These are phyloP conservation scores for Porites evermanni DNA, from an alignment of 92 coral and sea anemone species.

Conservation along the genomic window DNA sequence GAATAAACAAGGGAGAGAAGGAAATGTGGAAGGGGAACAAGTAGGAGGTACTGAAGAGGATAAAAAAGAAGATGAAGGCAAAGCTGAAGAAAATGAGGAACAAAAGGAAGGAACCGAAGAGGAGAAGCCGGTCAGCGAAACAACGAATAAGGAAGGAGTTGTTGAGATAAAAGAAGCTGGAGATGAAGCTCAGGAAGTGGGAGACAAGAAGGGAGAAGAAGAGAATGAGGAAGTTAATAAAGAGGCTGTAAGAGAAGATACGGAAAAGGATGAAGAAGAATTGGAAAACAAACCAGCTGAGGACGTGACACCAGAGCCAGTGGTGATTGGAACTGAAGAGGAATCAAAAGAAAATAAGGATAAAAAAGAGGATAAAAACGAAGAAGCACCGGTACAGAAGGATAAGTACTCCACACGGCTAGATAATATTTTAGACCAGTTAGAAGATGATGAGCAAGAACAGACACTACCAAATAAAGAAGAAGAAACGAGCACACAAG, in stretches of 20 bases:
- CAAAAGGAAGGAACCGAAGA: slow-evolving; percentile 23
- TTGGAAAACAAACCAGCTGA: slow-evolving; percentile 1
- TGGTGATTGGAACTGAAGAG: slow-evolving; percentile 20
- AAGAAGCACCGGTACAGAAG: slow-evolving; percentile 18
- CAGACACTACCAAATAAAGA: not conserved
- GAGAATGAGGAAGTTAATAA: not conserved
- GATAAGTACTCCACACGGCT: slow-evolving; percentile 93
- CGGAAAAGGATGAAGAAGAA: not conserved
- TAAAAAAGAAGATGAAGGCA: slow-evolving; percentile 14
- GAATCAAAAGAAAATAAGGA: slow-evolving; percentile 16
- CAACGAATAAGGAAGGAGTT: not conserved
- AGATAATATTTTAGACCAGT: slow-evolving; percentile 80
- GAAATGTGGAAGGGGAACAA: slow-evolving; percentile 10
- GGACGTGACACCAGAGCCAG: slow-evolving; percentile 16
- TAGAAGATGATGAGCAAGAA: slow-evolving; percentile 70
- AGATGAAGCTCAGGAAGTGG: not conserved
- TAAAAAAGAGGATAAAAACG: slow-evolving; percentile 11
- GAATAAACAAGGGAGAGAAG: not conserved
- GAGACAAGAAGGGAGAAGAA: slow-evolving; percentile 1
- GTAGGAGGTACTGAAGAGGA: slow-evolving; percentile 6
- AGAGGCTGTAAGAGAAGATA: not conserved
- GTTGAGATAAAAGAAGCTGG: slow-evolving; percentile 1
- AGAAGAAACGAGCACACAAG: slow-evolving; percentile 18
- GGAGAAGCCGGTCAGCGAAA: slow-evolving; percentile 13
- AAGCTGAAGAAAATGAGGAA: slow-evolving; percentile 21